Conservation (phyloP, 2,888 invertebrate species). For the Nezara viridula region DNA sequence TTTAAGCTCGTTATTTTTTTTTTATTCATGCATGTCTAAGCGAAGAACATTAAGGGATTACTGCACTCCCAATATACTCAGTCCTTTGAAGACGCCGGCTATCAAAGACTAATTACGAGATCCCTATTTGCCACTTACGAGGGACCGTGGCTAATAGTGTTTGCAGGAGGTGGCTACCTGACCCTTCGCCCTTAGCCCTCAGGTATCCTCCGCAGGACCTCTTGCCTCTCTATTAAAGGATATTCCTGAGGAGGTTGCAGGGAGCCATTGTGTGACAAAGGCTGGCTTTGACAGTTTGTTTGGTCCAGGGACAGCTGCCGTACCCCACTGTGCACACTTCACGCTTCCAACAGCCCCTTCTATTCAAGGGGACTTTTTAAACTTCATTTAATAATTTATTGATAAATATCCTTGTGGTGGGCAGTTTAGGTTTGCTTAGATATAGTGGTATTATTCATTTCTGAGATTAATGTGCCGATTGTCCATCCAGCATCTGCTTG, state of each 20-base stretch:
- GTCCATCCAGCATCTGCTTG: no score
- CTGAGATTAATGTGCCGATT: not conserved
- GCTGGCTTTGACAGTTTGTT: conserved; percentile 29
- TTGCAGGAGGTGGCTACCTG: not conserved
- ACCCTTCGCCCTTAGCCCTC: not conserved
- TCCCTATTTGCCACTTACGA: not conserved
- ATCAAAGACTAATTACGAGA: not conserved
- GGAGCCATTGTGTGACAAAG: not conserved
- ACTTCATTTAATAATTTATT: not conserved
- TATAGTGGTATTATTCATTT: not conserved
- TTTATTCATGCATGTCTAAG: no score
- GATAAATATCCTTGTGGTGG: not conserved
- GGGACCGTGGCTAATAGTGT: not conserved
- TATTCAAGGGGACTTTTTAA: not conserved
- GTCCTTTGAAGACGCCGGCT: not conserved
- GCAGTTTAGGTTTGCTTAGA: not conserved
- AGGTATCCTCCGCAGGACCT: not conserved
- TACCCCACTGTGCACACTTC: not conserved
- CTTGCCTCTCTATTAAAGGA: not conserved
- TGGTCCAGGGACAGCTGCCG: not conserved
- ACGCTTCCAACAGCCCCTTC: not conserved
- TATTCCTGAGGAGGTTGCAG: not conserved
- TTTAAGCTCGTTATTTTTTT: no score
- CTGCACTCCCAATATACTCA: not conserved
- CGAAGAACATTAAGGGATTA: no score